phyloP scores from a whole-genome alignment of 2,797 vertebrate genomes.

The Phataginus tricuspis region DNA sequence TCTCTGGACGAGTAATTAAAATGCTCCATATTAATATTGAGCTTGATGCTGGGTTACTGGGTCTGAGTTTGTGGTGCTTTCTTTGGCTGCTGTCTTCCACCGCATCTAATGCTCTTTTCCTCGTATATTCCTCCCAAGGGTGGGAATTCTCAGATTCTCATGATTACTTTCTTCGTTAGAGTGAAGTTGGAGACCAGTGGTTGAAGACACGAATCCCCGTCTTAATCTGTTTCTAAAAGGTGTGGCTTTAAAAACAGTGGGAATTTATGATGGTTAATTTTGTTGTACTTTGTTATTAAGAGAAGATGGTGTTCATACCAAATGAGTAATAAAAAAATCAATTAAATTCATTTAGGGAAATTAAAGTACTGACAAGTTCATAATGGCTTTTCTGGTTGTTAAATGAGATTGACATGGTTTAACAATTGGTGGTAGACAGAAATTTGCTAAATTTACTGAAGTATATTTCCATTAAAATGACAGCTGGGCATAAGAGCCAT shows the following conservation, averaged over 20 bases:
- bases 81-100: not conserved
- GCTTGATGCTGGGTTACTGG: not conserved
- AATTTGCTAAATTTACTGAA: conserved; percentile 64
- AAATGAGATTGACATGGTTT: conserved; percentile 77
- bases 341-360: conserved; percentile 80
- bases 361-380: conserved; percentile 72
- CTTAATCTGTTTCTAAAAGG: conserved; percentile 35
- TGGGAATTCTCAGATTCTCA: not conserved
- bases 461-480: conserved; percentile 76
- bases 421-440: conserved; percentile 61
- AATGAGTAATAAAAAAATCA: conserved; percentile 69
- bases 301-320: conserved; percentile 62
- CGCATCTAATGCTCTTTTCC: not conserved
- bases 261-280: conserved; percentile 51
- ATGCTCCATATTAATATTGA: not conserved
- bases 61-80: not conserved
- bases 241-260: not conserved
- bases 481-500: conserved; percentile 56
- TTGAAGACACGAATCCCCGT: not conserved
- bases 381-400: conserved; percentile 70
- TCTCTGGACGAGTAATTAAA: not conserved
- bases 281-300: conserved; percentile 70
- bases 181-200: not conserved
- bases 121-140: not conserved
- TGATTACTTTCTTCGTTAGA: not conserved